Evolutionary conservation across 2,888 invertebrate species (phyloP).

Genomic region (Torymus texanus): DNA sequence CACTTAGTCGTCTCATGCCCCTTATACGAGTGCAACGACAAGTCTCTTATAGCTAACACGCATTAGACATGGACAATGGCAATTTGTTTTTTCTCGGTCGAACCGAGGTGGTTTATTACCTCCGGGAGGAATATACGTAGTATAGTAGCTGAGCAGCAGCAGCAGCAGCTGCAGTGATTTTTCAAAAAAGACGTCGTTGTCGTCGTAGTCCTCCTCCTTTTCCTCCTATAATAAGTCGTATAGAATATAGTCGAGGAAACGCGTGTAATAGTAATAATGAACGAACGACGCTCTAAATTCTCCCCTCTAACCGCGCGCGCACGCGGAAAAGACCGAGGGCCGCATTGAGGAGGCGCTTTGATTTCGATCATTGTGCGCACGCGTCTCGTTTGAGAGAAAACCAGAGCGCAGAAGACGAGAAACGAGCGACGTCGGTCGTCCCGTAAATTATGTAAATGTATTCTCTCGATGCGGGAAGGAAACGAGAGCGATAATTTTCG

Average conservation of each 20-base stretch:
- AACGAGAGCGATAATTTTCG: slow-evolving; percentile 31
- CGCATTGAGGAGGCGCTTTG: background rate
- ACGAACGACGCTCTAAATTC: background rate
- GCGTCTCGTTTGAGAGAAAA: background rate
- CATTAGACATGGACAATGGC: slow-evolving; percentile 32
- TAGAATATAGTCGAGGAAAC: too few relatives aligned
- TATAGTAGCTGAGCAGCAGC: background rate
- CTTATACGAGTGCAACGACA: too few relatives aligned
- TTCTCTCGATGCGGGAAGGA: slow-evolving; percentile 1
- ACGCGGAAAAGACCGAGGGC: too few relatives aligned
- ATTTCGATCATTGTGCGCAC: slow-evolving; percentile 16
- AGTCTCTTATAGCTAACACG: background rate
- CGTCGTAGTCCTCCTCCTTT: too few relatives aligned
- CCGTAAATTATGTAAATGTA: slow-evolving; percentile 30
- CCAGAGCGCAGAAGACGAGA: background rate
- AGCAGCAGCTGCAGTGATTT: slow-evolving; percentile 24
- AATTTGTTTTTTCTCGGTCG: slow-evolving; percentile 34
- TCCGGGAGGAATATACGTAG: background rate
- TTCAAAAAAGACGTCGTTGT: background rate
- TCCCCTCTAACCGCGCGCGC: background rate
- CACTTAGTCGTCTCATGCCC: too few relatives aligned
- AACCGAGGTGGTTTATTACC: background rate
- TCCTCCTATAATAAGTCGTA: too few relatives aligned
- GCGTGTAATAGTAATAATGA: background rate
- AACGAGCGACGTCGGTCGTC: background rate